These are phyloP conservation scores for Amphipyra berbera DNA, from an alignment of 2,888 invertebrate genomes.

Conservation along the genomic window DNA sequence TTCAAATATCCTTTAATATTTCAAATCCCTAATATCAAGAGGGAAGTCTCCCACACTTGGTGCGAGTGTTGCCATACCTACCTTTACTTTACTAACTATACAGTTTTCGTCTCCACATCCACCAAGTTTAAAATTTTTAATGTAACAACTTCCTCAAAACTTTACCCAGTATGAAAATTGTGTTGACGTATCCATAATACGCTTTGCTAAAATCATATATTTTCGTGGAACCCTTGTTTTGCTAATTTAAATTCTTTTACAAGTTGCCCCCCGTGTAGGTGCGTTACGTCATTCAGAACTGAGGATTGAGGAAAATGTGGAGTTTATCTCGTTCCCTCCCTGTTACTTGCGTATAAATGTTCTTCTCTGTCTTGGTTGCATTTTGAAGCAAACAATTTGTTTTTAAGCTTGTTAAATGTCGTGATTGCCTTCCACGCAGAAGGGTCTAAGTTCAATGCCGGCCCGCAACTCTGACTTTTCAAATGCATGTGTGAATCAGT, in stretches of 20 bases:
- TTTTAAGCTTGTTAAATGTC: background rate
- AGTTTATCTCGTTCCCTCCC: background rate
- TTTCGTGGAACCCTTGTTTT: slow-evolving; percentile 30
- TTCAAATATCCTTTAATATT: slow-evolving; percentile 26
- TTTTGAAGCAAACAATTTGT: background rate
- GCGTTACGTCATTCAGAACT: slow-evolving; percentile 9
- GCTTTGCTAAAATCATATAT: slow-evolving; percentile 43
- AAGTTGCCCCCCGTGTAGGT: slow-evolving; percentile 20
- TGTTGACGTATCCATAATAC: slow-evolving; percentile 51
- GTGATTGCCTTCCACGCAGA: too few species aligned
- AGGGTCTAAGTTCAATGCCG: too few species aligned
- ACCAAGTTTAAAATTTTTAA: slow-evolving; percentile 47
- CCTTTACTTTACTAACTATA: slow-evolving; percentile 31
- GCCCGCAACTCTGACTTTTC: too few species aligned
- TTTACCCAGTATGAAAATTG: slow-evolving; percentile 39
- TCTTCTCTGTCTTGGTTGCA: background rate
- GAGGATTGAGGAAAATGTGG: background rate
- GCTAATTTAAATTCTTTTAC: slow-evolving; percentile 47
- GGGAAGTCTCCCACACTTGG: slow-evolving; percentile 8
- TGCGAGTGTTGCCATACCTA: slow-evolving; percentile 18
- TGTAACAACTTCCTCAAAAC: slow-evolving; percentile 44
- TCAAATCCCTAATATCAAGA: slow-evolving; percentile 13
- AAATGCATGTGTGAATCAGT: too few species aligned
- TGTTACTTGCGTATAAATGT: background rate
- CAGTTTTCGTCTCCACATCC: slow-evolving; percentile 21